These are phyloP conservation scores for Rhinoraja longicauda DNA, from an alignment of 2,797 vertebrate genomes.

Conservation along the genomic window DNA sequence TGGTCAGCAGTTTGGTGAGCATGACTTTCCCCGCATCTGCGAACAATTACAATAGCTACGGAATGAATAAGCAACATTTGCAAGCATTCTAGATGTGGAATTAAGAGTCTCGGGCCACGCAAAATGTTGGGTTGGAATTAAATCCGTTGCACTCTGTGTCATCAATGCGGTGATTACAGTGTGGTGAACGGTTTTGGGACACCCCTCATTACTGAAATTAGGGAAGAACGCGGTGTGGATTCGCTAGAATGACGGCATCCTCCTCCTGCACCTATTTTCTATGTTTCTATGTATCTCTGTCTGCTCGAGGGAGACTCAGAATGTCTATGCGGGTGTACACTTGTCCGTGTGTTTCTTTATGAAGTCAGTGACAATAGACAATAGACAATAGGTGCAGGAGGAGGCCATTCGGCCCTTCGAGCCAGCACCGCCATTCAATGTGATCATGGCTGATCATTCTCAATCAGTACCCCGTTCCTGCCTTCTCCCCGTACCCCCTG, in stretches of 20 bases:
- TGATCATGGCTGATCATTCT: too few species aligned
- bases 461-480: too few species aligned
- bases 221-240: not conserved
- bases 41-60: slow-evolving; percentile 9
- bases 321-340: too few species aligned
- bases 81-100: slow-evolving; percentile 5
- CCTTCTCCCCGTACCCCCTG: too few species aligned
- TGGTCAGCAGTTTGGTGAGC: slow-evolving; percentile 8
- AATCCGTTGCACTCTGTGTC: not conserved
- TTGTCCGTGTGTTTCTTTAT: too few species aligned
- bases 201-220: not conserved
- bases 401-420: too few species aligned
- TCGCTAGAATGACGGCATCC: not conserved
- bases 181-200: not conserved
- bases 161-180: not conserved
- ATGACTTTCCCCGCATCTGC: slow-evolving; percentile 17
- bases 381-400: too few species aligned
- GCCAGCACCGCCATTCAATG: too few species aligned
- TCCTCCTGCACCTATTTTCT: too few species aligned
- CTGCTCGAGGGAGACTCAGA: too few species aligned
- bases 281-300: too few species aligned
- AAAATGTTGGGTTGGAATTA: slow-evolving; percentile 2
- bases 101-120: not conserved
- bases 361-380: too few species aligned
- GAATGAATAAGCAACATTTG: slow-evolving; percentile 22